Evolutionary conservation across 64 coral and sea anemone species (phyloP).

Genomic region (Actinia tenebrosa): DNA sequence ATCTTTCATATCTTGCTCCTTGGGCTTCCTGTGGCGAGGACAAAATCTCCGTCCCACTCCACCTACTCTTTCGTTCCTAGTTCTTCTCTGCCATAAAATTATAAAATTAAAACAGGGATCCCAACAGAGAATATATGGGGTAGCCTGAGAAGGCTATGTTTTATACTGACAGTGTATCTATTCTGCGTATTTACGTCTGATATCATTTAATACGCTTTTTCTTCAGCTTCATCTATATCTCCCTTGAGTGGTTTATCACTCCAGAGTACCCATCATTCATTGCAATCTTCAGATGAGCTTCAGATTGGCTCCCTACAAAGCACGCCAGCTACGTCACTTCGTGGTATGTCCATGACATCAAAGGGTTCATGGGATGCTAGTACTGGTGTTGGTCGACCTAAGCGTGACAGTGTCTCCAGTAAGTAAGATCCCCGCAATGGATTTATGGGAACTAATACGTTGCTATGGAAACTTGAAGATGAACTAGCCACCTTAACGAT

Average conservation of each 20-base stretch:
- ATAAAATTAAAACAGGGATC: too few species aligned
- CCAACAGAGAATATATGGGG: too few species aligned
- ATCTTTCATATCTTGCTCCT: too few species aligned
- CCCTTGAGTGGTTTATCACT: not conserved
- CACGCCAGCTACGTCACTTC: slow-evolving; percentile 22
- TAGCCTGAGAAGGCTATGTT: too few species aligned
- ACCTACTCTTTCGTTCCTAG: too few species aligned
- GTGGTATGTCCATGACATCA: slow-evolving; percentile 32
- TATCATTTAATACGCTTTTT: not conserved
- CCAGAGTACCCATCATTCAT: slow-evolving; percentile 1
- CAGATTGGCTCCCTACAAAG: slow-evolving; percentile 62
- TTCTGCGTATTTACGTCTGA: too few species aligned
- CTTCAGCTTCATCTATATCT: slow-evolving; percentile 1
- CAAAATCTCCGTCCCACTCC: too few species aligned
- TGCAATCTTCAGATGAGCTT: slow-evolving; percentile 52
- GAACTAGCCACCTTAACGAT: too few species aligned
- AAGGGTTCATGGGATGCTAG: slow-evolving; percentile 54
- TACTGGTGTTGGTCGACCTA: not conserved
- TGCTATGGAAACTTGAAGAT: not conserved
- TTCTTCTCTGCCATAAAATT: too few species aligned
- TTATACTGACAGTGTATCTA: too few species aligned
- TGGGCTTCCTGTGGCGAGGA: too few species aligned
- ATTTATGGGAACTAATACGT: not conserved
- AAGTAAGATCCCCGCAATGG: not conserved
- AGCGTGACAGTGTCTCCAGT: not conserved